These are phyloP conservation scores for Lordiphosa mommai DNA, from an alignment of 1,140 invertebrate species.

Conservation along the genomic window DNA sequence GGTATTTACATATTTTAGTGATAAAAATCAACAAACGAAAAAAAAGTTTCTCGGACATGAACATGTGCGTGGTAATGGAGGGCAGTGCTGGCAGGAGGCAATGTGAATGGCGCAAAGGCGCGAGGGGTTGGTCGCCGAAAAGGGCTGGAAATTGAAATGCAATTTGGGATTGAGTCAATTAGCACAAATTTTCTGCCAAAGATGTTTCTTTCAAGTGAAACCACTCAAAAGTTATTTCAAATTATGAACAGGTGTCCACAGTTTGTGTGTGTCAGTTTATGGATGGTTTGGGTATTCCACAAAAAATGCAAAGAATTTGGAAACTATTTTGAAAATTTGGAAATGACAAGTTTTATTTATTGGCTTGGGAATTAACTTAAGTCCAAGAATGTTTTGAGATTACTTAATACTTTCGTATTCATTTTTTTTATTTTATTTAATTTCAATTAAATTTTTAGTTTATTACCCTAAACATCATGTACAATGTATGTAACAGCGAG, in stretches of 20 bases:
- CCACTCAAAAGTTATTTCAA: slow-evolving; percentile 19
- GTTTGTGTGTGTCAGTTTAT: slow-evolving; percentile 20
- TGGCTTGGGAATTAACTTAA: too few species aligned
- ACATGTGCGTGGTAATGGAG: slow-evolving; percentile 5
- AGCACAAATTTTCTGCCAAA: neutral
- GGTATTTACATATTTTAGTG: slow-evolving; percentile 77
- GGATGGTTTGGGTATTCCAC: neutral
- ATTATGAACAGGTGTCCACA: slow-evolving; percentile 33
- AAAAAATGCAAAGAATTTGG: slow-evolving; percentile 10
- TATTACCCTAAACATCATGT: too few species aligned
- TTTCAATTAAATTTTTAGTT: too few species aligned
- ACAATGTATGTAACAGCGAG: too few species aligned
- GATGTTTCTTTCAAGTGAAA: slow-evolving; percentile 4
- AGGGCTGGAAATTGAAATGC: slow-evolving; percentile 22
- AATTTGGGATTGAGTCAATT: slow-evolving; percentile 5
- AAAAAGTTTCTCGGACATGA: slow-evolving; percentile 43
- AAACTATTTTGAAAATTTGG: neutral
- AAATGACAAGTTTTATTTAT: too few species aligned
- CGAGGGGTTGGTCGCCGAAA: neutral
- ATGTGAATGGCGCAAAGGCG: neutral
- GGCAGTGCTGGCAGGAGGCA: neutral
- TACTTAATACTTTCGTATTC: too few species aligned
- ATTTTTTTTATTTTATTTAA: too few species aligned
- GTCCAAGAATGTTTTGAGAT: too few species aligned
- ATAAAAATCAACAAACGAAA: slow-evolving; percentile 68